Base-by-base conservation (phyloP, 2,888 invertebrate genomes). In the Pachycephus smyrnensis region DNA sequence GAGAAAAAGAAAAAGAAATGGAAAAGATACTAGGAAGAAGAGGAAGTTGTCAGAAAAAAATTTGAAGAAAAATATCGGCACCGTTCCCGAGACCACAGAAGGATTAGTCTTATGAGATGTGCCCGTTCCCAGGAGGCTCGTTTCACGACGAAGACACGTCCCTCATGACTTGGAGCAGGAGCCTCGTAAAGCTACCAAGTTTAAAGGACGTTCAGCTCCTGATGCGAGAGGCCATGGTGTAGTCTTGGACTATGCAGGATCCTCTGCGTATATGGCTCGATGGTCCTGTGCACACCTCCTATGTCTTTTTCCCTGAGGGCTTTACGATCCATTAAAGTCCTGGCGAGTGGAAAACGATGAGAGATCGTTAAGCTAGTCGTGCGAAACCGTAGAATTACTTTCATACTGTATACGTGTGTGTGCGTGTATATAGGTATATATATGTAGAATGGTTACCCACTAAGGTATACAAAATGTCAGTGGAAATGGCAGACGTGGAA, bases 291-390 rank as follows among this genome's bases (percentile, higher is more conserved):
- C 9, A 23, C 23, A 9, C 23, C 23, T 55, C 9, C 23, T 23
- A 23, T 55, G 55, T 35, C 71, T 37, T 55, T 69, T 76, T 37
- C 55, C 40, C 73, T 71, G 40, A 33, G 55, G 30, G 73, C 11
- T 79, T 79, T 79, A 79, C 75, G 79, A 79, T 77, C 80, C 77
- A 80, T 83, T 83, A 82, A 79, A 81, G 80, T 82, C 77, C 69
- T 31, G 69, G 69, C 78, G 78, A 82, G 78, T 75, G 80, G 77
- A 81, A 81, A 83, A 82, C 78, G 80, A 82, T 76, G 78, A 77
- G 77, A 77, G 80, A 81, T 83, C 81, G 83, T 83, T 82, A 82
- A 83, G 81, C 77, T 74, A 77, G 76, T 68, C 74, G 75, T 31
- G 35, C 15, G 73, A 68, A 74, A 69, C 74, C 36, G 23, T 73